Evolutionary conservation across 1,140 invertebrate genomes (phyloP).

Genomic region (Macrobrachium rosenbergii): DNA sequence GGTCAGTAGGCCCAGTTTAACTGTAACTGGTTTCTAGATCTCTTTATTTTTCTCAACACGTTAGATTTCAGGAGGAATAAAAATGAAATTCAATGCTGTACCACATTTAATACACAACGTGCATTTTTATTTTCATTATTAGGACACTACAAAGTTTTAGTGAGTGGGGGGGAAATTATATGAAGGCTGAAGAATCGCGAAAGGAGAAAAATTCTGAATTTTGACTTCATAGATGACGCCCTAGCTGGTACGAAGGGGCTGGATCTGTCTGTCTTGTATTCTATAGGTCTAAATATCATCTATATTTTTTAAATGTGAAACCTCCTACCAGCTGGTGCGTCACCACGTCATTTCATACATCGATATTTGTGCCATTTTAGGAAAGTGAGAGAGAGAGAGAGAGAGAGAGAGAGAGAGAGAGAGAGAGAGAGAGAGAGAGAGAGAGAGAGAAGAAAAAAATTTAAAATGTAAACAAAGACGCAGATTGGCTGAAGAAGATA

Average conservation of each 20-base stretch:
- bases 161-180: no score
- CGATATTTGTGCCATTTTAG: background rate
- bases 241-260: slow-evolving; percentile 1
- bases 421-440: slow-evolving; percentile 4
- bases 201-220: background rate
- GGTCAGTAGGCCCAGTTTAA: no score
- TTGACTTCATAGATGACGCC: slow-evolving; percentile 9
- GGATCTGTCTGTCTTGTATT: background rate
- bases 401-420: slow-evolving; percentile 9
- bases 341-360: slow-evolving; percentile 13
- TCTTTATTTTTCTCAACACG: no score
- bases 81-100: slow-evolving; percentile 26
- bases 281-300: no score
- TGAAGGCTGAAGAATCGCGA: no score
- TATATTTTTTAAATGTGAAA: no score
- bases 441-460: background rate
- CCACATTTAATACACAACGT: slow-evolving; percentile 37
- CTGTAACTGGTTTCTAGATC: no score
- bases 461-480: no score
- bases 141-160: no score
- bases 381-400: background rate
- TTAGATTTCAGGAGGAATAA: background rate
- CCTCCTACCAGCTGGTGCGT: background rate
- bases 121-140: slow-evolving; percentile 30
- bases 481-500: background rate